These are phyloP conservation scores for Spheniscus mendiculus DNA, from an alignment of 2,113 vertebrate species.

Conservation along the genomic window DNA sequence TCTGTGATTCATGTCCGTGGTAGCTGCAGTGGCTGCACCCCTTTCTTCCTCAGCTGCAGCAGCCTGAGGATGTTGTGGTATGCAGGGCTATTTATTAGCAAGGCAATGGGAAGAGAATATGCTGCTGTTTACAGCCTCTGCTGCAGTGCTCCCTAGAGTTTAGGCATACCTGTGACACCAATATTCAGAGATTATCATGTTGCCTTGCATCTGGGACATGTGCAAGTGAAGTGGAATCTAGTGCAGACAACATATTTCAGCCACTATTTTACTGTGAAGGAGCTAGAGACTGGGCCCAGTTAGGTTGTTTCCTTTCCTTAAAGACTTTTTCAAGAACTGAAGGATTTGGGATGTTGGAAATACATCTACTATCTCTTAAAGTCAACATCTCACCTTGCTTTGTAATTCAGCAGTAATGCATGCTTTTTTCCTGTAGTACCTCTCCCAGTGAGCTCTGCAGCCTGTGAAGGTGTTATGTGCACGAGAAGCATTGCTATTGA, in stretches of 20 bases:
- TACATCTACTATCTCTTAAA: neutral
- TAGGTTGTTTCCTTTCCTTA: neutral
- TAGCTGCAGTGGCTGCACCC: neutral
- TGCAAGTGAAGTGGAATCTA: neutral
- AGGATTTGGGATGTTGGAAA: neutral
- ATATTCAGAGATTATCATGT: accelerated
- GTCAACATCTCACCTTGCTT: neutral
- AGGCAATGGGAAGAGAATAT: neutral
- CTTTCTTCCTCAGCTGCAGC: neutral
- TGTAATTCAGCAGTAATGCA: neutral
- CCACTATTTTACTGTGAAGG: neutral
- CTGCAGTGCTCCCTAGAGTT: neutral
- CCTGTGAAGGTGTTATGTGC: neutral
- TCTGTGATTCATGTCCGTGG: neutral
- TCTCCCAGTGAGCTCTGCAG: neutral
- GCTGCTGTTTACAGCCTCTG: neutral
- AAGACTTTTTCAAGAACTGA: neutral
- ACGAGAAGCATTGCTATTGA: too few relatives aligned
- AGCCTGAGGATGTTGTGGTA: neutral
- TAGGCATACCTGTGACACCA: neutral
- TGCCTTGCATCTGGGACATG: neutral
- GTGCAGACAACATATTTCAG: neutral
- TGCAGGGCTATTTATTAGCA: neutral
- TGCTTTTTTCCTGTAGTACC: too few relatives aligned
- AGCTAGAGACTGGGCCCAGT: neutral